These are phyloP conservation scores for Mungos mungo DNA, from an alignment of 2,113 vertebrate species.

Conservation along the genomic window DNA sequence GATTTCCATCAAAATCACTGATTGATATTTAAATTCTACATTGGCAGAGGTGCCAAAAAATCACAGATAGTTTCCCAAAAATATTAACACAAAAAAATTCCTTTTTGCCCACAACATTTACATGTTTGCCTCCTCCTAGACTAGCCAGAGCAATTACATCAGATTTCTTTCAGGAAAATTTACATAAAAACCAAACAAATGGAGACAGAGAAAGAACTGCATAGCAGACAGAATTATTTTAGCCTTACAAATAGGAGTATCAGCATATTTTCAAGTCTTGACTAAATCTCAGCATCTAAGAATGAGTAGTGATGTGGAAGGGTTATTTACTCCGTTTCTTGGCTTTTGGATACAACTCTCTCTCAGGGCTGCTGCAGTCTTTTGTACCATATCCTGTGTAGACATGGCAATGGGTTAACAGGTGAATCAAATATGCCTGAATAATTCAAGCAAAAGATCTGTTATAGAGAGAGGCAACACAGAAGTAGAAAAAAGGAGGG, in stretches of 20 bases:
- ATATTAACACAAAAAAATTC: neutral
- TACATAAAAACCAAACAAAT: conserved; percentile 53
- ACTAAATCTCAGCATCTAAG: neutral
- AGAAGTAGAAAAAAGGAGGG: neutral
- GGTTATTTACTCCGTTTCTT: neutral
- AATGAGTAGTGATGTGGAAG: neutral
- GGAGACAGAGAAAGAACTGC: neutral
- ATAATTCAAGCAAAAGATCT: neutral
- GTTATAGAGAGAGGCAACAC: neutral
- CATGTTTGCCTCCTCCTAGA: neutral
- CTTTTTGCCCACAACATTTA: neutral
- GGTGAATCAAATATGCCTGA: neutral
- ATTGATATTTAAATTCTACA: neutral
- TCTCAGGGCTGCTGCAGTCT: neutral
- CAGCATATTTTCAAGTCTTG: neutral
- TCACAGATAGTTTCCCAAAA: neutral
- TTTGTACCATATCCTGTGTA: neutral
- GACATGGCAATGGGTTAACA: no score
- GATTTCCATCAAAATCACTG: neutral
- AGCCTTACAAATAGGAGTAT: neutral
- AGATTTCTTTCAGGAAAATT: neutral
- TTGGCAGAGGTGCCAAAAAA: neutral
- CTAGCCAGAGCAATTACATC: neutral
- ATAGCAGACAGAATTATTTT: conserved; percentile 34
- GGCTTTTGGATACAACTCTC: fast-evolving